Evolutionary conservation across 2,888 invertebrate species (phyloP).

Genomic region (Dryococelus australis): DNA sequence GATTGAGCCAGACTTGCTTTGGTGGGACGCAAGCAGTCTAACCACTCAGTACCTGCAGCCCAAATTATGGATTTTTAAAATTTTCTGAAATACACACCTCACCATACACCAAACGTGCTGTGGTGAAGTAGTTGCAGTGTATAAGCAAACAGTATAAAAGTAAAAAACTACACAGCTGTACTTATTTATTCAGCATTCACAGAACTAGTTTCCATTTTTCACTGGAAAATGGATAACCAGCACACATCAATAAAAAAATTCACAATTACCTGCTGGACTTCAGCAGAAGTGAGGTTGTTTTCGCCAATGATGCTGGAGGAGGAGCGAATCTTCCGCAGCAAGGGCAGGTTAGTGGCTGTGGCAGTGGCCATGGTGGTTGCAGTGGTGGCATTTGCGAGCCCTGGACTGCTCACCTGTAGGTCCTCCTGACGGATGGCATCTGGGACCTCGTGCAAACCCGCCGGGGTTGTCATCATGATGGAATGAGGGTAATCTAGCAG

Average conservation of each 20-base stretch:
- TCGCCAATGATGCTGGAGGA: constrained; percentile 60
- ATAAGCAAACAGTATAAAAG: too few relatives aligned
- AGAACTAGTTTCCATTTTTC: too few relatives aligned
- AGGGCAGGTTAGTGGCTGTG: constrained; percentile 61
- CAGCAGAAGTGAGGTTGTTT: constrained; percentile 64
- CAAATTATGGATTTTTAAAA: too few relatives aligned
- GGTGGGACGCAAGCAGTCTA: too few relatives aligned
- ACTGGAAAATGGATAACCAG: neutral
- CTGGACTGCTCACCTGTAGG: constrained; percentile 53
- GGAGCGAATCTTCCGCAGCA: constrained; percentile 64
- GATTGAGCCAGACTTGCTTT: too few relatives aligned
- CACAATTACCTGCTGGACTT: constrained; percentile 62
- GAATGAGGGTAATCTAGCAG: constrained; percentile 93
- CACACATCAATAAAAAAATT: neutral
- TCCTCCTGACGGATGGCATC: constrained; percentile 62
- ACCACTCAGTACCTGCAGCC: too few relatives aligned
- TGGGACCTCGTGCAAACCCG: constrained; percentile 65
- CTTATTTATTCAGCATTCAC: too few relatives aligned
- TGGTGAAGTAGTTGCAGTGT: too few relatives aligned
- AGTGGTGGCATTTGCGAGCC: neutral
- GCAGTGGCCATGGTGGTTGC: constrained; percentile 52
- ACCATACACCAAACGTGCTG: too few relatives aligned
- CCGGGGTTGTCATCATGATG: constrained; percentile 68
- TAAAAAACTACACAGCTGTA: too few relatives aligned
- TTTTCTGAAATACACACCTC: too few relatives aligned